Base-by-base conservation (phyloP, 2,797 vertebrate species). In the Ptychadena robeensis region DNA sequence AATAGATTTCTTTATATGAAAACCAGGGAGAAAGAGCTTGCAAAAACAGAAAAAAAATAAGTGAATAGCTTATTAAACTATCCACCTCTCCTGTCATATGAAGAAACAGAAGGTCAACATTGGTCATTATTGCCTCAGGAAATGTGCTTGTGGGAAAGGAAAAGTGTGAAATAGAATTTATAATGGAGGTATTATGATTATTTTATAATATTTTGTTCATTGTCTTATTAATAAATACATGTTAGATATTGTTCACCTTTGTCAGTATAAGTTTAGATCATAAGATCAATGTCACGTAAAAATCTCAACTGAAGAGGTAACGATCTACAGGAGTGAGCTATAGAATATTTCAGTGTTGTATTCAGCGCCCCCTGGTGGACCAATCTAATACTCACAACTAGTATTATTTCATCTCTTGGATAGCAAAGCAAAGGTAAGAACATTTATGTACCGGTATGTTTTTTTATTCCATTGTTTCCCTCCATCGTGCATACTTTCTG, bases 1-100 rank as follows among this genome's bases (percentile, higher is more conserved):
- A 81, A 74, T 81, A 73, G 71, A 74, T 74, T 81, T 67, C 63
- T 74, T 48, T 74, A 48, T 81, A 65, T 66, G 73, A 82, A 31
- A 31, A 72, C n/a, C 28, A 7, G 7, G 6, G 25, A 25, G 25
- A 18, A 66, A 77, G 67, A 48, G 59, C 61, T 77, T 63, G 48
- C n/a, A 9, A 9, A 34, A 40, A 70, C 32, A 44, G 57, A 69
- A 48, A 57, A 68, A 57, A 27, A 34, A 40, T 32, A 68, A 14
- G 53, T 70, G 66, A 80, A 59, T 70, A 12, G 15, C 48, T 80
- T 59, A 15, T 44, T 44, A 44, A 44, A 44, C 40, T 44, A 3
- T 44, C 14, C 40, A 44, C 12, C 22, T 31, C 27, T 63, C 12
- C 27, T 66, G 35, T 57, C 28, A 8, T 70, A 25, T 63, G 34